phyloP scores from a whole-genome alignment of 2,113 vertebrate species.

The Athene cunicularia region DNA sequence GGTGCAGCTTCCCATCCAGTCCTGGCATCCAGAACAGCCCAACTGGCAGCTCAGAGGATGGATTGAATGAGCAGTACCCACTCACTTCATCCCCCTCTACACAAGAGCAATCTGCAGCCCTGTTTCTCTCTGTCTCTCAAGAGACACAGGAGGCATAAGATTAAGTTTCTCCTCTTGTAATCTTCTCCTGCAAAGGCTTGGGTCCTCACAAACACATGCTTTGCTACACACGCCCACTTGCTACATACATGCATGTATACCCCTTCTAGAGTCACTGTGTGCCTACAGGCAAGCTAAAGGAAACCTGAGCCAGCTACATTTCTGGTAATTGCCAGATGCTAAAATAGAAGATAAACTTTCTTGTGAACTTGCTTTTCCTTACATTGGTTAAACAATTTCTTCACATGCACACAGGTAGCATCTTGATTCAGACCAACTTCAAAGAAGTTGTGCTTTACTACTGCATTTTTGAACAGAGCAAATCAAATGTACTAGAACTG shows the following conservation, averaged over 20 bases:
- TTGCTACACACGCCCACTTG: not conserved
- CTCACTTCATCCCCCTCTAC: not conserved
- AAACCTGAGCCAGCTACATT: not conserved
- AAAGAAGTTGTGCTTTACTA: not conserved
- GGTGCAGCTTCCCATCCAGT: not conserved
- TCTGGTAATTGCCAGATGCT: not conserved
- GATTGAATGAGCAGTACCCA: not conserved
- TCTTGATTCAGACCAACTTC: not conserved
- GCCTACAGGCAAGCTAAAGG: not conserved
- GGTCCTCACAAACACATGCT: not conserved
- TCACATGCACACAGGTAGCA: not conserved
- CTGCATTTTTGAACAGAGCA: not conserved
- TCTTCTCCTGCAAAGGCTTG: not conserved
- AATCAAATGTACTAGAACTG: not conserved
- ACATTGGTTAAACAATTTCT: not conserved
- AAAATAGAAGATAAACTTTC: not conserved
- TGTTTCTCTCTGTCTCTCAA: not conserved
- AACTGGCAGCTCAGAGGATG: not conserved
- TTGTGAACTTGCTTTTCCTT: not conserved
- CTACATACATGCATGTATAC: accelerated
- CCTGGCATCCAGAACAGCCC: not conserved
- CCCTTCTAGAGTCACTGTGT: not conserved
- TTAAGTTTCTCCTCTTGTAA: not conserved
- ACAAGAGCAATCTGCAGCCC: not conserved
- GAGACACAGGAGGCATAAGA: not conserved